Evolutionary conservation across 2,888 invertebrate species (phyloP).

Genomic region (Epsilonema sp.): DNA sequence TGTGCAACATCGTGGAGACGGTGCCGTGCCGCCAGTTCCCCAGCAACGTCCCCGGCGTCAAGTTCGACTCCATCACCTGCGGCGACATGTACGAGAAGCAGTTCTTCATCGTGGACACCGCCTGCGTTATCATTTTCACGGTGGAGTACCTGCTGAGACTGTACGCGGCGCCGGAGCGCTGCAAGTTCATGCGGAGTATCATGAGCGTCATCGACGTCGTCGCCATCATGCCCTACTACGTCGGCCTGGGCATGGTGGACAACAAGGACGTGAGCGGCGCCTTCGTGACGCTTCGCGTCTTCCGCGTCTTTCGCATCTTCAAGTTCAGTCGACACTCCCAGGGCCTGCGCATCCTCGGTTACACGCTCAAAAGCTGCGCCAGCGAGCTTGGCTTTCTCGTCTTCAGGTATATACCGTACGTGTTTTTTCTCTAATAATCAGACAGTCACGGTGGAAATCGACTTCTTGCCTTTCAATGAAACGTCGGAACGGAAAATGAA

Average conservation of each 20-base stretch:
- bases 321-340: constrained; percentile 99
- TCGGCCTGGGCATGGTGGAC: constrained; percentile 62
- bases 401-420: too few species aligned
- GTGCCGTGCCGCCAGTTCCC: constrained; percentile 60
- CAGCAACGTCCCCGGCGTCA: constrained; percentile 40
- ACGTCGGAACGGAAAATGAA: too few species aligned
- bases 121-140: constrained; percentile 99
- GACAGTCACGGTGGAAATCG: too few species aligned
- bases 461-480: too few species aligned
- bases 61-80: constrained; percentile 43
- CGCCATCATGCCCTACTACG: constrained; percentile 95
- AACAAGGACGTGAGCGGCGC: constrained; percentile 57
- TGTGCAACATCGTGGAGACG: constrained; percentile 97
- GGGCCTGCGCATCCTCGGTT: constrained; percentile 90
- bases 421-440: too few species aligned
- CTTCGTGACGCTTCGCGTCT: constrained; percentile 92
- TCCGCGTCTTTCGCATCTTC: constrained; percentile 98
- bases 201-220: constrained; percentile 99
- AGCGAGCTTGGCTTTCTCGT: constrained; percentile 73
- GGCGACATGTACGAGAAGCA: constrained; percentile 73
- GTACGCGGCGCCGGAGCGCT: constrained; percentile 93
- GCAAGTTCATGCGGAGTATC: constrained; percentile 88
- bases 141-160: constrained; percentile 77
- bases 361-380: constrained; percentile 90
- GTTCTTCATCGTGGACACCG: constrained; percentile 87